phyloP scores from a whole-genome alignment of 2,797 vertebrate genomes.

The Melanotaenia boesemani region DNA sequence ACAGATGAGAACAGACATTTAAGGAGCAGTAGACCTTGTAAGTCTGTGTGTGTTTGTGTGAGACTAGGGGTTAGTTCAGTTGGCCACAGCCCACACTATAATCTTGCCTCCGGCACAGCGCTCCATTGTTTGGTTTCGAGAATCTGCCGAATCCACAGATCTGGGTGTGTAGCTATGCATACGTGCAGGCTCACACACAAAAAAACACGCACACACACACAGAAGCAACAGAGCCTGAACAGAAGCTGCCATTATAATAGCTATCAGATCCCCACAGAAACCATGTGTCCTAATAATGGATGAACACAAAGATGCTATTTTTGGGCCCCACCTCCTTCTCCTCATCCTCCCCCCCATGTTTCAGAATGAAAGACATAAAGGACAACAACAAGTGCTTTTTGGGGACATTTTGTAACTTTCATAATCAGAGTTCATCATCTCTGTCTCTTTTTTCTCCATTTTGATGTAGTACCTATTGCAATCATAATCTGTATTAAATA shows the following conservation, averaged over 20 bases:
- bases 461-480: conserved; percentile 22
- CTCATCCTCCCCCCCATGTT: conserved; percentile 44
- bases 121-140: conserved; percentile 77
- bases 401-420: conserved; percentile 61
- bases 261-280: conserved; percentile 70
- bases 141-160: conserved; percentile 78
- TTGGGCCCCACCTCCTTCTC: conserved; percentile 65
- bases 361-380: conserved; percentile 13
- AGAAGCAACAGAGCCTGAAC: conserved; percentile 59
- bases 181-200: conserved; percentile 28
- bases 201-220: conserved; percentile 23
- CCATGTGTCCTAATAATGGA: conserved; percentile 64
- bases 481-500: conserved; percentile 27
- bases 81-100: conserved; percentile 66
- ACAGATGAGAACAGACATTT: conserved; percentile 53
- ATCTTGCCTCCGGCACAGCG: conserved; percentile 77
- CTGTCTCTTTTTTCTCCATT: not conserved
- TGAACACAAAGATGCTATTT: conserved; percentile 83
- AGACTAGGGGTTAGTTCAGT: conserved; percentile 40
- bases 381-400: conserved; percentile 58
- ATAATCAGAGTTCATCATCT: conserved; percentile 49
- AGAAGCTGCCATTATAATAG: conserved; percentile 79
- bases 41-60: conserved; percentile 15
- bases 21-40: conserved; percentile 30
- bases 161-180: conserved; percentile 40